Base-by-base conservation (phyloP, 2,888 invertebrate genomes). In the Brachylomia viminalis region DNA sequence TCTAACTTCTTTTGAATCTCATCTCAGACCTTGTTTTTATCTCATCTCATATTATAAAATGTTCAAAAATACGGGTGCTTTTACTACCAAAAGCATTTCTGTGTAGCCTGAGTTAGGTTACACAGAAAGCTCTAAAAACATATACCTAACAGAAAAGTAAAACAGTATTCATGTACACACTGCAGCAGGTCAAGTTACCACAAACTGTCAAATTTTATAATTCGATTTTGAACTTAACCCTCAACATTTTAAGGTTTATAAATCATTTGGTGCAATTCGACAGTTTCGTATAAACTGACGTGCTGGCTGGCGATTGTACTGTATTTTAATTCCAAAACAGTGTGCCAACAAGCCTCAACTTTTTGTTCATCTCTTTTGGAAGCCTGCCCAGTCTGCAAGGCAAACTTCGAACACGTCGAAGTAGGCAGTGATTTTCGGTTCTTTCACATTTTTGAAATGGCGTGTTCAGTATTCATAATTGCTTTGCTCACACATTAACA, bases 331-430 rank as follows among this genome's bases (percentile, higher is more conserved):
- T 52, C 23, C 30, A 58, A 77, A 82, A 68, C 33, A 23, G 13
- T 27, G n/a, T 58, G 68, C 64, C 78, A 64, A 82, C 64, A 62
- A 62, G 65, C 33, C 54, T 27, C 27, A 78, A 69, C 56, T 80
- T 80, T 83, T 80, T 69, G n/a, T 65, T 49, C 54, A 15, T 33
- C 45, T 42, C 15, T 69, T 61, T 84, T 81, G 80, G 84, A 79
- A 58, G 15, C 15, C 30, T 72, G 84, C 80, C 80, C 56, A 58
- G 56, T 38, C 54, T 45, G 30, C 38, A 54, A 52, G 3, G 30
- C 33, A 38, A 45, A 58, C 52, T 75, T 61, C 15, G 10, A 65
- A 47, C 54, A 64, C 33, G 49, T 62, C 58, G 10, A 56, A 15
- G 56, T 27, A 47, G 13, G 20, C 23, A 33, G 77, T 20, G 2